A percentile compares a stretch with the other conserved stretches of the same genome.
Evolutionary conservation across 2,797 vertebrate species (phyloP).

Genomic region (Chaunax sp.): DNA sequence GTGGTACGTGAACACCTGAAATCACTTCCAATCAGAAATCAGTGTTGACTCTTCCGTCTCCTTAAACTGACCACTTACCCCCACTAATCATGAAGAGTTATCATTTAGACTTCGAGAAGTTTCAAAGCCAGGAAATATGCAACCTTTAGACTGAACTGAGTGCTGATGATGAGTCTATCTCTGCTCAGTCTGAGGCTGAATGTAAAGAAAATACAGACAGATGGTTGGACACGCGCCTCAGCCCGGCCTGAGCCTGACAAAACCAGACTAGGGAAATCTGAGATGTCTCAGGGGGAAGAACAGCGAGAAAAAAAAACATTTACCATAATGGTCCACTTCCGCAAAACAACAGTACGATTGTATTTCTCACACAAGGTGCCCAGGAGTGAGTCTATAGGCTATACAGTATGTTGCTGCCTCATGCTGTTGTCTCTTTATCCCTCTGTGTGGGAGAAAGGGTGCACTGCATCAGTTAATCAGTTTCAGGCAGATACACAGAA

Average conservation of each 20-base stretch:
- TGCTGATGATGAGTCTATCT: constrained; percentile 8
- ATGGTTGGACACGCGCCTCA: neutral
- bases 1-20: neutral
- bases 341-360: constrained; percentile 32
- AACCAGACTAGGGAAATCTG: constrained; percentile 9
- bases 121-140: neutral
- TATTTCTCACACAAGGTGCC: constrained; percentile 14
- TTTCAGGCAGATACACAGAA: neutral
- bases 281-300: constrained; percentile 14
- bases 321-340: constrained; percentile 14
- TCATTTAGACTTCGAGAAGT: neutral
- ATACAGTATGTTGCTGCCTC: neutral
- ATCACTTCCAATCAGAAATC: neutral
- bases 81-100: neutral
- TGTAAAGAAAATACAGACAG: constrained; percentile 30
- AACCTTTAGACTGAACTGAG: constrained; percentile 1
- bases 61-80: too few relatives aligned
- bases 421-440: constrained; percentile 14
- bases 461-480: constrained; percentile 21
- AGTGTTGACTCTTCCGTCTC: neutral
- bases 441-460: neutral
- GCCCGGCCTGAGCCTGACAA: neutral
- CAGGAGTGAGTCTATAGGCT: constrained; percentile 3
- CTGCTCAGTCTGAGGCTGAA: constrained; percentile 21
- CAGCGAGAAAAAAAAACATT: constrained; percentile 49